Conservation (phyloP, 2,797 vertebrate genomes). For the Sebastes aleutianus region DNA sequence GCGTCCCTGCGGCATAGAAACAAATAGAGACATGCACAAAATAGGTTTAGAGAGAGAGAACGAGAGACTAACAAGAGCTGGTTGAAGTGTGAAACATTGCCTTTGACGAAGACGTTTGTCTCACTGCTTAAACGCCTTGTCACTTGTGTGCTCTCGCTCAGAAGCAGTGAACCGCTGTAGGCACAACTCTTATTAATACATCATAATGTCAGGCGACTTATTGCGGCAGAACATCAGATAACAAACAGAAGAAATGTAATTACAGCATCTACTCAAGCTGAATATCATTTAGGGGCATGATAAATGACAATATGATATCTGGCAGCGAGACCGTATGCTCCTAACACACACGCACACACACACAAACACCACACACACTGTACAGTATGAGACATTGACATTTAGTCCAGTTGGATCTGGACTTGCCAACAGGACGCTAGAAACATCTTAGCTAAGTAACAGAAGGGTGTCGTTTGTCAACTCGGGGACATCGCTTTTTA, state of each 20-base stretch:
- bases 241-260: constrained; percentile 62
- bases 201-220: constrained; percentile 50
- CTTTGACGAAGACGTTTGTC: constrained; percentile 40
- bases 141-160: constrained; percentile 28
- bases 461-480: constrained; percentile 18
- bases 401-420: background rate
- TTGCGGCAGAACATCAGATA: constrained; percentile 45
- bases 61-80: constrained; percentile 5
- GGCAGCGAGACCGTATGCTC: constrained; percentile 1
- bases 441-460: constrained; percentile 13
- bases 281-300: constrained; percentile 44
- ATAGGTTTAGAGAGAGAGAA: background rate
- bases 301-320: constrained; percentile 43
- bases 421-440: background rate
- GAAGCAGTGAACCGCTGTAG: constrained; percentile 37
- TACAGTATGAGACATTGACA: background rate
- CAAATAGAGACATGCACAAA: background rate
- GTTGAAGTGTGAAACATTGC: constrained; percentile 35
- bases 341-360: constrained; percentile 28
- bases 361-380: constrained; percentile 16
- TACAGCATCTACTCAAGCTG: constrained; percentile 49
- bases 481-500: background rate
- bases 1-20: constrained; percentile 83
- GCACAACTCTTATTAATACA: constrained; percentile 60
- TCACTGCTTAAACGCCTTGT: constrained; percentile 36